A percentile compares a stretch with the other conserved stretches of the same genome.
Evolutionary conservation across 2,888 invertebrate genomes (phyloP).

Genomic region (Hipparchia sbordonii): DNA sequence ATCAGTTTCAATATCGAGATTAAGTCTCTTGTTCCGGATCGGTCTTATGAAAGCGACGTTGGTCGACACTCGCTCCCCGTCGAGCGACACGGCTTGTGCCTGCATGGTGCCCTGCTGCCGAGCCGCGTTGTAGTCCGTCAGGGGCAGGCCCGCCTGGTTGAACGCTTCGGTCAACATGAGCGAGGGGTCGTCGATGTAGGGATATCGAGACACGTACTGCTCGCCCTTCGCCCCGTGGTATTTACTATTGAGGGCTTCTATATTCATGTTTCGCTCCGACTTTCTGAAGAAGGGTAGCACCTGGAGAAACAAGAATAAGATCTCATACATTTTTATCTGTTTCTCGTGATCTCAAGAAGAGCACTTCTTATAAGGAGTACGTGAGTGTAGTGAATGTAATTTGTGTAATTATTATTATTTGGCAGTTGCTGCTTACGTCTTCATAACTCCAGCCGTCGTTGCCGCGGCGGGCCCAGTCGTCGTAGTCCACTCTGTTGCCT

Average conservation of each 20-base stretch:
- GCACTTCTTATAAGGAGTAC: too few species aligned
- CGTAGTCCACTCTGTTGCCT: slow-evolving; percentile 83
- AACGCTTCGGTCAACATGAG: slow-evolving; percentile 80
- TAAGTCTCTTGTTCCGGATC: slow-evolving; percentile 78
- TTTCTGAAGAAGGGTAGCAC: slow-evolving; percentile 87
- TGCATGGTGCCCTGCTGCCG: slow-evolving; percentile 81
- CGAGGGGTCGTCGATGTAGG: slow-evolving; percentile 83
- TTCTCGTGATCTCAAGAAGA: background rate
- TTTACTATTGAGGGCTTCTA: slow-evolving; percentile 68
- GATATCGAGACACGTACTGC: slow-evolving; percentile 82
- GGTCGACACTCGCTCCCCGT: slow-evolving; percentile 83
- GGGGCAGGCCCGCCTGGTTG: slow-evolving; percentile 81
- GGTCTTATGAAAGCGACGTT: slow-evolving; percentile 86
- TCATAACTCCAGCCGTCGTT: slow-evolving; percentile 84
- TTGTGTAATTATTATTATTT: background rate
- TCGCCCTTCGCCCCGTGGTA: slow-evolving; percentile 85
- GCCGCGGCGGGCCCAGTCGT: slow-evolving; percentile 84
- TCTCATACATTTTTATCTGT: too few species aligned
- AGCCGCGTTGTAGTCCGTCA: slow-evolving; percentile 81
- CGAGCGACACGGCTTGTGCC: slow-evolving; percentile 78
- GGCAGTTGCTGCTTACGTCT: slow-evolving; percentile 59
- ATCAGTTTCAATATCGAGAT: slow-evolving; percentile 74
- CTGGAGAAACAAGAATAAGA: slow-evolving; percentile 44
- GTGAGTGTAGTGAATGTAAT: too few species aligned
- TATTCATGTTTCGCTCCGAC: slow-evolving; percentile 83